These are phyloP conservation scores for Odontomachus brunneus DNA, from an alignment of 1,140 invertebrate species.

Conservation along the genomic window DNA sequence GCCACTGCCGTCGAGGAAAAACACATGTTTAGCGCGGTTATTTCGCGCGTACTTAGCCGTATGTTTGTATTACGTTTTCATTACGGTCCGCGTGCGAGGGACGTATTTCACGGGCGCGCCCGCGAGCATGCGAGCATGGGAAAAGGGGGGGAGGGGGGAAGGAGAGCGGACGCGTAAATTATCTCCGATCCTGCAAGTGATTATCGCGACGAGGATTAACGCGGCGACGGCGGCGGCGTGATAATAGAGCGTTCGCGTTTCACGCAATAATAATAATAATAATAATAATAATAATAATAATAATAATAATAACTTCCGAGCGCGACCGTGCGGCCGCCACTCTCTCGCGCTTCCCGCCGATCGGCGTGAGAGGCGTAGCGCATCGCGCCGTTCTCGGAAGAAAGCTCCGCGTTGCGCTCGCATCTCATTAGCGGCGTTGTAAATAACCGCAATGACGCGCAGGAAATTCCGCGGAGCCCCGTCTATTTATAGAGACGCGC, in stretches of 20 bases:
- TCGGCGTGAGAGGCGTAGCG: slow-evolving; percentile 20
- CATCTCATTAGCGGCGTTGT: slow-evolving; percentile 68
- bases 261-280: slow-evolving; percentile 45
- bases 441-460: slow-evolving; percentile 72
- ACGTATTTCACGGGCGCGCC: slow-evolving; percentile 32
- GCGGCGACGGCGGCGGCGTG: background rate
- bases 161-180: slow-evolving; percentile 21
- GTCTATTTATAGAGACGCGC: slow-evolving; percentile 66
- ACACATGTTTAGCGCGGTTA: slow-evolving; percentile 49
- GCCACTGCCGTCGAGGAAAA: background rate
- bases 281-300: too few relatives aligned
- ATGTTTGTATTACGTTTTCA: slow-evolving; percentile 56
- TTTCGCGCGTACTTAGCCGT: slow-evolving; percentile 49
- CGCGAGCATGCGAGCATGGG: background rate
- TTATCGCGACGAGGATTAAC: slow-evolving; percentile 36
- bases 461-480: slow-evolving; percentile 68
- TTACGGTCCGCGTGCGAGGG: slow-evolving; percentile 1
- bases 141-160: background rate
- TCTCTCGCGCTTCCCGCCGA: background rate
- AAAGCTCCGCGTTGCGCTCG: slow-evolving; percentile 65
- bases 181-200: slow-evolving; percentile 45
- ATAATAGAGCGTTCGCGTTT: slow-evolving; percentile 43
- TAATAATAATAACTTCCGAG: too few relatives aligned
- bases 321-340: background rate
- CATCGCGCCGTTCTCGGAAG: slow-evolving; percentile 65